These are phyloP conservation scores for Acanthacorydalis orientalis DNA, from an alignment of 2,888 invertebrate species.

Conservation along the genomic window DNA sequence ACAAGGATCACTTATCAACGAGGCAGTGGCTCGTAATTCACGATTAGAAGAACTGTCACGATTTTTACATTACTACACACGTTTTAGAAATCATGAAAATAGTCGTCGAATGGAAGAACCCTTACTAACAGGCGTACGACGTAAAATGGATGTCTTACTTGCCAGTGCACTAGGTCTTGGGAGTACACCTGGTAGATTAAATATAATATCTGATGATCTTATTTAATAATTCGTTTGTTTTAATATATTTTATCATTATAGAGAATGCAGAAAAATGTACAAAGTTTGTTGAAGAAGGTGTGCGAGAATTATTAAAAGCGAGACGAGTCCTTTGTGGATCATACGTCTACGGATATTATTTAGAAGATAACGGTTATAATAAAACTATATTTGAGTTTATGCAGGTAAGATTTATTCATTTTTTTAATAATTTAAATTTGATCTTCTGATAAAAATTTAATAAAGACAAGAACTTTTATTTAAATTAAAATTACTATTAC, in stretches of 20 bases:
- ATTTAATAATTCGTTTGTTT: background rate
- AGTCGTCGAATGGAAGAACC: constrained; percentile 45
- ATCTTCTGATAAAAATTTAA: too few species aligned
- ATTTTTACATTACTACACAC: constrained; percentile 47
- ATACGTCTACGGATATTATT: constrained; percentile 50
- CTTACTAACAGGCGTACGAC: constrained; percentile 34
- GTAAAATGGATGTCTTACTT: constrained; percentile 43
- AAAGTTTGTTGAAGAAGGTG: constrained; percentile 44
- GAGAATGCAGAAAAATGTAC: constrained; percentile 26
- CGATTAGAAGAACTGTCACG: constrained; percentile 43
- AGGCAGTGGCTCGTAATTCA: constrained; percentile 38
- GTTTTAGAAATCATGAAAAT: constrained; percentile 47
- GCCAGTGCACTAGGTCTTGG: constrained; percentile 28
- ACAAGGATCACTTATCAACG: constrained; percentile 34
- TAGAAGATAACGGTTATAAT: constrained; percentile 45
- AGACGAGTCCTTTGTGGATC: constrained; percentile 44
- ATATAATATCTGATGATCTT: background rate
- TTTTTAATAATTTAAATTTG: background rate
- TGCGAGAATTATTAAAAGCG: constrained; percentile 42
- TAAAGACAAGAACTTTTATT: too few species aligned
- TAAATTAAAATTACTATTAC: too few species aligned
- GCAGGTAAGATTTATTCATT: constrained; percentile 29
- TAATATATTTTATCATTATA: constrained; percentile 10
- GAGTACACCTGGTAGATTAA: constrained; percentile 15
- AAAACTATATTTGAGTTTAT: constrained; percentile 50